Evolutionary conservation across 2,888 invertebrate species (phyloP).

Genomic region (Heteropelma amictum): DNA sequence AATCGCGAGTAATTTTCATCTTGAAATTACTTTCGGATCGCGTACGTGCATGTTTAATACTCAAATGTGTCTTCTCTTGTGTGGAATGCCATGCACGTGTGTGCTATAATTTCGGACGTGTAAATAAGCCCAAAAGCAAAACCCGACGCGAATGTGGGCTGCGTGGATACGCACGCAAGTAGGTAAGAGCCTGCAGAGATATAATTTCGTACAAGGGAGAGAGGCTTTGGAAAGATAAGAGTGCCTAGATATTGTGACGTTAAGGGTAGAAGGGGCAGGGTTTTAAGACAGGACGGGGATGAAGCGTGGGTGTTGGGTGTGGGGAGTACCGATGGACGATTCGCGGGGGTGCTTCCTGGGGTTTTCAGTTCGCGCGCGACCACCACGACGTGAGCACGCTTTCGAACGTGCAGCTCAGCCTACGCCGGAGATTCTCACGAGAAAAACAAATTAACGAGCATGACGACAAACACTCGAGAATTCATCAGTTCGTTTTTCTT

Average conservation of each 20-base stretch:
- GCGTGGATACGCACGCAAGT: background rate
- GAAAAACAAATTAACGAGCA: no score
- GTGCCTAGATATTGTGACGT: slow-evolving; percentile 40
- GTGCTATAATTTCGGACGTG: background rate
- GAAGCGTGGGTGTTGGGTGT: slow-evolving; percentile 42
- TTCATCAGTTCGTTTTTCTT: no score
- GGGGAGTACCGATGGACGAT: slow-evolving; percentile 54
- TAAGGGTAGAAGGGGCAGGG: background rate
- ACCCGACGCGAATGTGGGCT: background rate
- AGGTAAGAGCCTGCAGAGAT: background rate
- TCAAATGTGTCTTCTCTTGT: background rate
- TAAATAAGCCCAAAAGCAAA: background rate
- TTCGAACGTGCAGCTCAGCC: no score
- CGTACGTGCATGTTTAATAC: background rate
- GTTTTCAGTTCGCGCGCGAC: slow-evolving; percentile 74
- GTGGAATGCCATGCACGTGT: background rate
- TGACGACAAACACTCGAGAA: no score
- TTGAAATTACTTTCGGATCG: background rate
- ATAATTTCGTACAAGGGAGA: background rate
- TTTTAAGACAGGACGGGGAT: background rate
- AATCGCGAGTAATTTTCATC: background rate
- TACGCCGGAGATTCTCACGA: no score
- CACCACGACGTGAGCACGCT: slow-evolving; percentile 70
- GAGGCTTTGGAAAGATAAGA: slow-evolving; percentile 28
- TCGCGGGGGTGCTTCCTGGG: slow-evolving; percentile 69